Conservation (phyloP, 1,140 invertebrate genomes). For the Dreissena rostriformis region DNA sequence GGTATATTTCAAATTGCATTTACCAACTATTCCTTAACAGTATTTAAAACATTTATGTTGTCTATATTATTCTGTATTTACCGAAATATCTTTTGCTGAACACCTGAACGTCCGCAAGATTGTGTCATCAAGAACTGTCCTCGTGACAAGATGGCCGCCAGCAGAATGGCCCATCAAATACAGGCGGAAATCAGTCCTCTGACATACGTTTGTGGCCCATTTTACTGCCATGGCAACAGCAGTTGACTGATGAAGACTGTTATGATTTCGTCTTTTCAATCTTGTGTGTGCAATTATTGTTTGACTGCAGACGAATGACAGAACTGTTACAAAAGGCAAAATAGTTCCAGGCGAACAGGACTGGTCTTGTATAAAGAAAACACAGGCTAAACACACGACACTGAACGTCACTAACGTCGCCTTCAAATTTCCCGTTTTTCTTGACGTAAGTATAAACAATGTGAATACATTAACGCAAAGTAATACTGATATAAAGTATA, state of each 20-base stretch:
- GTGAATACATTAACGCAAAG: neutral
- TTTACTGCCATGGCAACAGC: conserved; percentile 41
- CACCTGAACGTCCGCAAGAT: conserved; percentile 10
- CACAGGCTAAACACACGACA: neutral
- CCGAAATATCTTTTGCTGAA: conserved; percentile 25
- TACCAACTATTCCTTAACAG: neutral
- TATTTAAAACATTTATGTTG: neutral
- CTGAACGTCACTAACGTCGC: neutral
- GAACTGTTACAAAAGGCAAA: neutral
- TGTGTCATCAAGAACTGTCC: conserved; percentile 29
- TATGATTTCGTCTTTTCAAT: neutral
- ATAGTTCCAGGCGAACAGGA: neutral
- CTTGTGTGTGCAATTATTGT: conserved; percentile 11
- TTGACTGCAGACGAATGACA: conserved; percentile 29
- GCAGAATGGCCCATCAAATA: conserved; percentile 61
- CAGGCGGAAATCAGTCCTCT: conserved; percentile 1
- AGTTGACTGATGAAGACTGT: conserved; percentile 29
- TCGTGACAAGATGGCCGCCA: conserved; percentile 55
- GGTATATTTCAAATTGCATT: neutral
- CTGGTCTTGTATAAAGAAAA: neutral
- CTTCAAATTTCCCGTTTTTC: neutral
- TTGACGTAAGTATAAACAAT: neutral
- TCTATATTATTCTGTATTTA: neutral
- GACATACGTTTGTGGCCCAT: conserved; percentile 42
- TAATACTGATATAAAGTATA: neutral